A percentile compares a stretch with the other conserved stretches of the same genome.
Evolutionary conservation across 2,888 invertebrate species (phyloP).

Genomic region (Acanthosepion esculentum): DNA sequence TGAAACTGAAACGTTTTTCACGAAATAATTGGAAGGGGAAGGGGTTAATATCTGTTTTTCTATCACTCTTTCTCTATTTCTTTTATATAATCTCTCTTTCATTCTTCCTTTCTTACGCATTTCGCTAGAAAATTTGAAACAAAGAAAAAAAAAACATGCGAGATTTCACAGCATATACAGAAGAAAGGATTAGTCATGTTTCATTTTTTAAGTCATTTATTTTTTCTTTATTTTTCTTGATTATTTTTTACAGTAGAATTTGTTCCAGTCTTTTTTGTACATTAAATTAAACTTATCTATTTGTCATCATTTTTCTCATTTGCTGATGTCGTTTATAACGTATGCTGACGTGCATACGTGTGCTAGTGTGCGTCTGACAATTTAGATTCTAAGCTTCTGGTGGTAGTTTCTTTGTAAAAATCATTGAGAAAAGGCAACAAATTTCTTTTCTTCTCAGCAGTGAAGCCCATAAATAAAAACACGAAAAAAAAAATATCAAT

Average conservation of each 20-base stretch:
- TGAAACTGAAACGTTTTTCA: too few species aligned
- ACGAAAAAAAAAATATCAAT: too few species aligned
- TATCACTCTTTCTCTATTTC: not conserved
- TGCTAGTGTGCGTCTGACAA: not conserved
- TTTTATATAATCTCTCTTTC: not conserved
- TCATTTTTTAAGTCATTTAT: not conserved
- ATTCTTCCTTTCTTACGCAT: not conserved
- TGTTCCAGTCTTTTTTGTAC: constrained; percentile 2
- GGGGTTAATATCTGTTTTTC: not conserved
- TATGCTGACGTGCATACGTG: not conserved
- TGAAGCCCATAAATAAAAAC: too few species aligned
- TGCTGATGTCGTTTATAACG: not conserved
- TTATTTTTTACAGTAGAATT: not conserved
- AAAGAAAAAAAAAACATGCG: not conserved
- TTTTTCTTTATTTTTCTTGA: not conserved
- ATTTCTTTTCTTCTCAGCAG: too few species aligned
- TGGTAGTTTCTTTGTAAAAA: not conserved
- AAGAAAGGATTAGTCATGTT: not conserved
- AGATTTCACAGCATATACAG: not conserved
- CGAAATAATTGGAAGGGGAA: too few species aligned
- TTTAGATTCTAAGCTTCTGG: not conserved
- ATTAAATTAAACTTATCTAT: not conserved
- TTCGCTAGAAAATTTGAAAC: not conserved
- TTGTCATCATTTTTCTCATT: not conserved
- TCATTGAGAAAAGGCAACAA: too few species aligned